Percentiles rank a stretch among this genome's conserved stretches.
Conservation (phyloP, 2,797 vertebrate species). For the Sitta carolinensis region DNA sequence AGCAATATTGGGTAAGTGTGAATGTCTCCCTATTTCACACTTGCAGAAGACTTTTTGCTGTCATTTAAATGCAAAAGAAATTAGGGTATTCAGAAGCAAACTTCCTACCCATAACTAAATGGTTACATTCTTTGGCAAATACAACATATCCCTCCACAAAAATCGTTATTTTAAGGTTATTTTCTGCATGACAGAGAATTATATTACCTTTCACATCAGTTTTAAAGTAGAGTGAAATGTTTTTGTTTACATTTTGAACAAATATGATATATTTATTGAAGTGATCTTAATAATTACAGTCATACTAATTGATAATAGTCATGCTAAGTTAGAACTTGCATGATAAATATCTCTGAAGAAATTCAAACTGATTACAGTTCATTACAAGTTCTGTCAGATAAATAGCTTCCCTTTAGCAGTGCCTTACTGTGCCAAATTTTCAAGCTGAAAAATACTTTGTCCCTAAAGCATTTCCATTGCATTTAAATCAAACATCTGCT, state of each 20-base stretch:
- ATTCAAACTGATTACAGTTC: background rate
- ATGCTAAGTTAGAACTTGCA: background rate
- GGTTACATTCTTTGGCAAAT: background rate
- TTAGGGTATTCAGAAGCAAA: background rate
- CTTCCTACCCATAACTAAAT: background rate
- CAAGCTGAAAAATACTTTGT: background rate
- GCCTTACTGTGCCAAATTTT: background rate
- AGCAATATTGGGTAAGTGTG: background rate
- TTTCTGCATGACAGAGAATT: background rate
- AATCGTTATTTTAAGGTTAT: background rate
- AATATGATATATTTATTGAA: background rate
- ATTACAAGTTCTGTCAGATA: background rate
- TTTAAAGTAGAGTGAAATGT: background rate
- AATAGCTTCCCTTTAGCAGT: background rate
- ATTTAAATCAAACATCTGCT: background rate
- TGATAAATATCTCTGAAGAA: background rate
- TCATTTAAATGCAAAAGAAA: background rate
- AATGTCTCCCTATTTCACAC: background rate
- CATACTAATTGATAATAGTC: background rate
- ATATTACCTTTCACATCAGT: background rate
- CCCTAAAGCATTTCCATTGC: background rate
- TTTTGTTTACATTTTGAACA: background rate
- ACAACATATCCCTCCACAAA: background rate
- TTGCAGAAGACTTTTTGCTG: background rate
- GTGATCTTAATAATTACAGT: background rate